These are phyloP conservation scores for Heteromormyrus szaboi DNA, from an alignment of 2,797 vertebrate genomes.

Conservation along the genomic window DNA sequence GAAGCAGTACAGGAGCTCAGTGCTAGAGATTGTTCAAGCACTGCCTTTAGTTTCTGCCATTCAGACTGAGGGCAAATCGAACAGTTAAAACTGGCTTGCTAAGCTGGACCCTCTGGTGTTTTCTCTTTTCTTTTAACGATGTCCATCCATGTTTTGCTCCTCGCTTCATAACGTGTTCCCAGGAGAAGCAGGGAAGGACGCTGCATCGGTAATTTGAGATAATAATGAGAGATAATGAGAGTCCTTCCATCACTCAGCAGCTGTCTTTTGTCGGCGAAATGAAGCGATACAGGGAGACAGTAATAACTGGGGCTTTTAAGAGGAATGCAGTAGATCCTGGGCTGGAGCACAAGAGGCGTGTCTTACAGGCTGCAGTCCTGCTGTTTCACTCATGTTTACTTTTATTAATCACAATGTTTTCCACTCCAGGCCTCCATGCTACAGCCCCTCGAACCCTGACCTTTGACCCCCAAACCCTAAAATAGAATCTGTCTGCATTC, in stretches of 20 bases:
- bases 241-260: background rate
- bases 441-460: background rate
- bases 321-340: background rate
- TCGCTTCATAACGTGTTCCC: too few relatives aligned
- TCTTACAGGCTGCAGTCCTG: background rate
- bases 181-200: background rate
- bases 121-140: background rate
- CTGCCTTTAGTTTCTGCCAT: background rate
- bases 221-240: background rate
- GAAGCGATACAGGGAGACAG: background rate
- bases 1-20: too few relatives aligned
- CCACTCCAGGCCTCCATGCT: background rate
- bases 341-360: background rate
- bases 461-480: background rate
- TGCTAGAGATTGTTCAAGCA: background rate
- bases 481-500: background rate
- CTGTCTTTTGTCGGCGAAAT: background rate
- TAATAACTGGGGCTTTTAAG: background rate
- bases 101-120: background rate
- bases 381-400: background rate
- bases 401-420: background rate
- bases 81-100: background rate
- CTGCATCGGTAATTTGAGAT: background rate
- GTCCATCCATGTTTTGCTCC: background rate
- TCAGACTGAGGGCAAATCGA: background rate